Evolutionary conservation across 2,113 vertebrate genomes (phyloP).

Genomic region (Aythya baeri): DNA sequence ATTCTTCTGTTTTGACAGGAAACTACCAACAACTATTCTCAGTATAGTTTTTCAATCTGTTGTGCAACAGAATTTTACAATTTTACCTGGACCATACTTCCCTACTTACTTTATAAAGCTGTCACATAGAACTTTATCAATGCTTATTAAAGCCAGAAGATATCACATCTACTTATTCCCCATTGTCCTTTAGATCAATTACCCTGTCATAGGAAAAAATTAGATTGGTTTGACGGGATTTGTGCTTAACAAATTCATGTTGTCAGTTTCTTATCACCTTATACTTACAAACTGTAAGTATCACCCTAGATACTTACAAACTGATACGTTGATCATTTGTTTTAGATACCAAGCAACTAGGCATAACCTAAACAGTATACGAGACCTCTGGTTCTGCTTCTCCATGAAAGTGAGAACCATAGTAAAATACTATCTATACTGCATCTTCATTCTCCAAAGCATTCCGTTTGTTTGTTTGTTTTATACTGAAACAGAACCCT

Average conservation of each 20-base stretch:
- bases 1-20: slow-evolving; percentile 10
- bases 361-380: neutral
- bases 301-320: neutral
- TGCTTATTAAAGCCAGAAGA: slow-evolving; percentile 11
- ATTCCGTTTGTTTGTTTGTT: neutral
- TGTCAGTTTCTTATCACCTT: slow-evolving; percentile 29
- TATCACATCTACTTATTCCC: slow-evolving; percentile 19
- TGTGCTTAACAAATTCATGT: slow-evolving; percentile 22
- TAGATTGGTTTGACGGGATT: slow-evolving; percentile 40
- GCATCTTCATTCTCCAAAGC: neutral
- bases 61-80: neutral
- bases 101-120: neutral
- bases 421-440: neutral
- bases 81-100: neutral
- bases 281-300: neutral
- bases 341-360: slow-evolving; percentile 6
- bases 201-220: slow-evolving; percentile 33
- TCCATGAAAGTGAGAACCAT: neutral
- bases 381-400: neutral
- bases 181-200: slow-evolving; percentile 11
- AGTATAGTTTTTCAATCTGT: neutral
- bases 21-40: neutral
- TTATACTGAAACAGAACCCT: neutral
- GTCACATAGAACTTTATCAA: neutral
- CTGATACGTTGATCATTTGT: slow-evolving; percentile 3